phyloP scores from a whole-genome alignment of 2,113 vertebrate species.

The Stictonetta naevosa region DNA sequence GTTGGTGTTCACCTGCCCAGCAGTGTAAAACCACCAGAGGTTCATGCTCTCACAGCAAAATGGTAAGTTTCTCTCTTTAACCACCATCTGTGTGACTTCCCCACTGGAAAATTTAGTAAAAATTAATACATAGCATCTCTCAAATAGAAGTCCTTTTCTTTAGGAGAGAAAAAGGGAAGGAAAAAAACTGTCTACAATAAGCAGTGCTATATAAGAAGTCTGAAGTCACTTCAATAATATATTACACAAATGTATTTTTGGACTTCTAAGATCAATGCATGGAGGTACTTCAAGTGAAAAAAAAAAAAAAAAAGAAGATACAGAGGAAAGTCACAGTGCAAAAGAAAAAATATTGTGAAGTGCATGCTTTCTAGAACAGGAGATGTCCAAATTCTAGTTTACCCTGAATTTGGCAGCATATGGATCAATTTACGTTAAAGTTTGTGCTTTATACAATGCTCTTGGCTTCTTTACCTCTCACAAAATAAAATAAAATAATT shows the following conservation, averaged over 20 bases:
- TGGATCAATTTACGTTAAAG: background rate
- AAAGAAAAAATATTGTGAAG: slow-evolving; percentile 42
- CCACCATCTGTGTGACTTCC: background rate
- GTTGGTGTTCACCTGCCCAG: no score
- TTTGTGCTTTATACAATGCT: background rate
- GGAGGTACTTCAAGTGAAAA: slow-evolving; percentile 43
- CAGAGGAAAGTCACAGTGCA: slow-evolving; percentile 44
- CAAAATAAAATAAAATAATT: background rate
- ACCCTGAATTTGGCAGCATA: slow-evolving; percentile 25
- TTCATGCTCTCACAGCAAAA: background rate
- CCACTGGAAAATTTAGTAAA: background rate
- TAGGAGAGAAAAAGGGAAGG: background rate
- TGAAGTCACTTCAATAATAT: slow-evolving; percentile 62
- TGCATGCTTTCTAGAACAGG: slow-evolving; percentile 27
- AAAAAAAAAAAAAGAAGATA: slow-evolving; percentile 16
- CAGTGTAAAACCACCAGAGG: no score
- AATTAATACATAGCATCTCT: background rate
- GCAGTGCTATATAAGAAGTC: background rate
- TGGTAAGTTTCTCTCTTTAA: background rate
- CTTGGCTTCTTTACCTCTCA: background rate
- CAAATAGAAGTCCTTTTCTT: background rate
- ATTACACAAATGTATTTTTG: slow-evolving; percentile 30
- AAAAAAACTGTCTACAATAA: background rate
- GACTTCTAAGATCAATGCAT: background rate
- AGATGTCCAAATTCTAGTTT: background rate